Evolutionary conservation across 2,888 invertebrate genomes (phyloP).

Genomic region (Hemistola chrysoprasaria): DNA sequence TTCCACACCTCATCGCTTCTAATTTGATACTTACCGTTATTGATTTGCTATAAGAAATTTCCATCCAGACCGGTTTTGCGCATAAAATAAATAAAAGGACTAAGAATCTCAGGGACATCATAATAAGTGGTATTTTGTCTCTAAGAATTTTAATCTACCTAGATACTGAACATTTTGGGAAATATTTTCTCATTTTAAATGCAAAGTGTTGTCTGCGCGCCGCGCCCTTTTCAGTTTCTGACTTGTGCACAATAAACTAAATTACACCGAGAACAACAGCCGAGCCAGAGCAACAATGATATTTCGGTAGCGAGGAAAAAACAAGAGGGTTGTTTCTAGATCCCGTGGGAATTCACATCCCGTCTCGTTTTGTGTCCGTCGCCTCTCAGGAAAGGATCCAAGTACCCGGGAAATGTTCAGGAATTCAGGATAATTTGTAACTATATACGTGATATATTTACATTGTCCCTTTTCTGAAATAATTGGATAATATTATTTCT

Average conservation of each 20-base stretch:
- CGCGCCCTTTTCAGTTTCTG: constrained; percentile 49
- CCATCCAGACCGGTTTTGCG: no score
- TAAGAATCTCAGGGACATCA: no score
- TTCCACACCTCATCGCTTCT: constrained; percentile 42
- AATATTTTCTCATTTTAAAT: constrained; percentile 52
- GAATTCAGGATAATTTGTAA: constrained; percentile 47
- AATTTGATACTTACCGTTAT: constrained; percentile 33
- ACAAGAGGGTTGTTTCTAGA: constrained; percentile 67
- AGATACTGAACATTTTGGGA: constrained; percentile 43
- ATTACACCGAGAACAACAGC: constrained; percentile 64
- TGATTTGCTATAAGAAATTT: constrained; percentile 29
- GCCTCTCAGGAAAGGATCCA: constrained; percentile 47
- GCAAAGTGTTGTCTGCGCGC: constrained; percentile 43
- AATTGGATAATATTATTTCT: no score
- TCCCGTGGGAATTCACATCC: constrained; percentile 68
- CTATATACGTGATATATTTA: constrained; percentile 28
- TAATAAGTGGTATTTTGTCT: no score
- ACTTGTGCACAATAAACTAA: constrained; percentile 69
- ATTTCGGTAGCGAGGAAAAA: constrained; percentile 70
- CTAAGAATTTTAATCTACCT: constrained; percentile 25
- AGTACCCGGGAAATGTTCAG: constrained; percentile 43
- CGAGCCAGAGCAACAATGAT: constrained; percentile 62
- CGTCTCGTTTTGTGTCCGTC: constrained; percentile 56
- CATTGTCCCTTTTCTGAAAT: constrained; percentile 10
- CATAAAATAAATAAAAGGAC: constrained; percentile 18